Base-by-base conservation (phyloP, 2,888 invertebrate species). In the Myathropa florea region DNA sequence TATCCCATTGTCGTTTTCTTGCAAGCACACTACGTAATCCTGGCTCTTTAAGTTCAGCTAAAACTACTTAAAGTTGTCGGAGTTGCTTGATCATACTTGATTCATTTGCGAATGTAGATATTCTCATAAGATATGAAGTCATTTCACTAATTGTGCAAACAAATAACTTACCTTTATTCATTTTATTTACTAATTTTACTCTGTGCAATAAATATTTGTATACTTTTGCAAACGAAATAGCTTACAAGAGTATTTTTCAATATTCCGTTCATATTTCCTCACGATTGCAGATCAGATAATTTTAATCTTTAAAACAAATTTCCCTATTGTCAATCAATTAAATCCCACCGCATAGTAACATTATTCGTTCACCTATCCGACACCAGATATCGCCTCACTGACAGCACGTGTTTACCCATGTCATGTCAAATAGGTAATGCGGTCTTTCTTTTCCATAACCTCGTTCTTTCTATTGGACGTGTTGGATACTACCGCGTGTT, bases 71-170 rank as follows among this genome's bases (percentile, higher is more conserved):
- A 0, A 90, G 90, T 0, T 87, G 91, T 1, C 91, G 92, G 14
- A 92, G 92, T 83, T n/a, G n/a, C n/a, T 21, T 2, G 12, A 92
- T 92, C 4, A 84, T 90, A 87, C 91, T 91, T 0, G 91, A 91
- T 63, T 89, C 90, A 64, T 89, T 89, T 71, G 92, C 93, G 4
- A 92, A 92, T 80, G 91, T 93, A 0, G 93, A 92, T 89, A 93
- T 93, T 78, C 93, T 93, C 57, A 89, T 92, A n/a, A 89, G 90
- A n/a, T 91, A 92, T 89, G 93, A 93, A 63, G 89, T 92, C 0
- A 88, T 93, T 3, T 92, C 91, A 9, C 80, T 93, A 28, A 81
- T 92, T 26, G 81, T 92, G 23, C 89, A n/a, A n/a, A n/a, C n/a
- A n/a, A n/a, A n/a, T n/a, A n/a, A n/a, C n/a, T n/a, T n/a, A n/a